A percentile compares a stretch with the other conserved stretches of the same genome.
Conservation (phyloP, 2,113 vertebrate species). For the rat (Rattus norvegicus) region GRCr8 NC_086022.1:107646001-107646500, state of each 20-base stretch:
- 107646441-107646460: not conserved
- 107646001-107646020: not conserved
- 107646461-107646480: not conserved
- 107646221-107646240: not conserved
- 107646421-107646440: not conserved
- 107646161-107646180: not conserved
- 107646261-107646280: not conserved
- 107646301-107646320: not conserved
- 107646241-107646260: not conserved
- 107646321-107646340: not conserved
- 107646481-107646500: not conserved
- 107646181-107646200: not conserved
- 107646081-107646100: not conserved
- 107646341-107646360: not conserved
- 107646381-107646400: conserved; percentile 1
- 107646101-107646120: not conserved
- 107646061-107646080: not conserved
- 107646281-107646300: conserved; percentile 1
- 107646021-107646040: conserved; percentile 4
- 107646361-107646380: conserved; percentile 8
- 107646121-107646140: not conserved
- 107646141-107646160: not conserved
- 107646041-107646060: conserved; percentile 4
- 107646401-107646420: not conserved
- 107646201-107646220: too few species aligned